These are phyloP conservation scores for Agrilus planipennis DNA, from an alignment of 1,140 invertebrate genomes.

Conservation along the genomic window DNA sequence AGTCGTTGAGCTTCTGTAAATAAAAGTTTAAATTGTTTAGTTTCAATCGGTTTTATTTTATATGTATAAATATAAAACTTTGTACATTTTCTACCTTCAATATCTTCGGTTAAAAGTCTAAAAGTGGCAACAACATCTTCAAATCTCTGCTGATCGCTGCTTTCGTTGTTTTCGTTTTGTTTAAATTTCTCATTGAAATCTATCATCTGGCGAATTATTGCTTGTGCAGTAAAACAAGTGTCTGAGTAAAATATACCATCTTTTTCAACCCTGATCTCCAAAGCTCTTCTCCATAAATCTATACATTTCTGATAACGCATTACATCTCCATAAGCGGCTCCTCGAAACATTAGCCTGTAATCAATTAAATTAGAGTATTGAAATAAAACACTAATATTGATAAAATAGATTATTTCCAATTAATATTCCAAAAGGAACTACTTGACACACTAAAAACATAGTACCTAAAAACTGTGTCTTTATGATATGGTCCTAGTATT, in stretches of 20 bases:
- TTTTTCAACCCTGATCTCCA: slow-evolving; percentile 66
- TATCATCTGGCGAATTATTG: slow-evolving; percentile 63
- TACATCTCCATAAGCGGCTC: slow-evolving; percentile 77
- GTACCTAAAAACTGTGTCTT: slow-evolving; percentile 70
- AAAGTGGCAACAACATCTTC: slow-evolving; percentile 63
- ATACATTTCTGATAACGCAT: slow-evolving; percentile 74
- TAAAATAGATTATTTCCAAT: not conserved
- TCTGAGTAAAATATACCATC: slow-evolving; percentile 53
- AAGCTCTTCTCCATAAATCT: slow-evolving; percentile 68
- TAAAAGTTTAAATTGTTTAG: not conserved
- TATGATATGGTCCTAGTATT: slow-evolving; percentile 67
- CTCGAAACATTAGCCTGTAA: slow-evolving; percentile 42
- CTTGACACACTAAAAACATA: too few species aligned
- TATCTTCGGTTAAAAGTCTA: slow-evolving; percentile 46
- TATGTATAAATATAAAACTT: not conserved
- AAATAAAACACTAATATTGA: too few species aligned
- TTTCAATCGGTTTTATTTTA: not conserved
- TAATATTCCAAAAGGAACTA: too few species aligned
- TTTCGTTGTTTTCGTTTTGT: slow-evolving; percentile 38
- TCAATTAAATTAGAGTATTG: slow-evolving; percentile 1
- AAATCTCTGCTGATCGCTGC: slow-evolving; percentile 46
- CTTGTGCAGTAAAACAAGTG: slow-evolving; percentile 72
- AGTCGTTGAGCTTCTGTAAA: slow-evolving; percentile 43
- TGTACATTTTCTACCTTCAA: slow-evolving; percentile 29
- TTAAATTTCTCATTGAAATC: slow-evolving; percentile 57